Conservation (phyloP, 2,113 vertebrate genomes). For the Macaca mulatta region DNA sequence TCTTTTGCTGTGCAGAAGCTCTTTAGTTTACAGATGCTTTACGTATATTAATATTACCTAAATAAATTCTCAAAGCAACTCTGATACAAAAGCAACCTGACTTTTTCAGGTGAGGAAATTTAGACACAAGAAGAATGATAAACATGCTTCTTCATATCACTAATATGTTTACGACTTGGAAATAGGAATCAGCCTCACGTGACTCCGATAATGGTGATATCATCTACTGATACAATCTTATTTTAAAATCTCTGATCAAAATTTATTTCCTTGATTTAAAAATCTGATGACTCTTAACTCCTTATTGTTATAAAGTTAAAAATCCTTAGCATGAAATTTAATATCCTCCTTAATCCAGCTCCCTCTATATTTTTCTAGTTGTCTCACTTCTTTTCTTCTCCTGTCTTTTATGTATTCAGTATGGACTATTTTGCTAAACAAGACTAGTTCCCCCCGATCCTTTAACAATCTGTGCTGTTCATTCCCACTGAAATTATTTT, state of each 20-base stretch:
- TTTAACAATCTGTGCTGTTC: background rate
- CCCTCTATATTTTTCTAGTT: background rate
- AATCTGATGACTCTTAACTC: background rate
- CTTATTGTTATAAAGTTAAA: background rate
- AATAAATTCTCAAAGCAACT: background rate
- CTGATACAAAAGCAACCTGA: background rate
- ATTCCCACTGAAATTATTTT: background rate
- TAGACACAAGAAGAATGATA: background rate
- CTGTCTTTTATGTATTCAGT: background rate
- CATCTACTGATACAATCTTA: background rate
- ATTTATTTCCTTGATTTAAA: background rate
- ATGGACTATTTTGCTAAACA: background rate
- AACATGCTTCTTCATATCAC: background rate
- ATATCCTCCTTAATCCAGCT: background rate
- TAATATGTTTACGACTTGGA: background rate
- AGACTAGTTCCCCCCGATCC: background rate
- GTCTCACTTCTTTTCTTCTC: background rate
- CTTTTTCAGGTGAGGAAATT: background rate
- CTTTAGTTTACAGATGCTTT: background rate
- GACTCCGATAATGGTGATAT: background rate
- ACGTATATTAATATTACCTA: background rate
- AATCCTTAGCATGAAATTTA: background rate
- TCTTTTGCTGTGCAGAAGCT: no score
- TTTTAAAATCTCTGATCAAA: background rate
- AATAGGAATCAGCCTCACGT: background rate